phyloP scores from a whole-genome alignment of 1,140 invertebrate genomes.

The Ostrea denselamellosa region DNA sequence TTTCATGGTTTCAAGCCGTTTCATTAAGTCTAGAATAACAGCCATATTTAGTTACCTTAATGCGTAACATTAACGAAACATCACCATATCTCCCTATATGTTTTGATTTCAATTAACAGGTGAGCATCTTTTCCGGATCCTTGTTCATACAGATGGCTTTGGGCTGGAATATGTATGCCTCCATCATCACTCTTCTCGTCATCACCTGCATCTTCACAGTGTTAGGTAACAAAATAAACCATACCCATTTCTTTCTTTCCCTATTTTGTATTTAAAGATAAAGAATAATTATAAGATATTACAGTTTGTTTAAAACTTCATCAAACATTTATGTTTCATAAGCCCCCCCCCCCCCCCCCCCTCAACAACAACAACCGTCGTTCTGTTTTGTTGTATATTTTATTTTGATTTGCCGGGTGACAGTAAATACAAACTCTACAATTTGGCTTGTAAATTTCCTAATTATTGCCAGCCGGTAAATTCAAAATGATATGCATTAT shows the following conservation, averaged over 20 bases:
- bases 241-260: not conserved
- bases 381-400: not conserved
- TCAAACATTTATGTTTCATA: no score
- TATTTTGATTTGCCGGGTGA: not conserved
- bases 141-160: constrained; percentile 80
- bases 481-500: no score
- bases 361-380: no score
- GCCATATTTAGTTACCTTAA: no score
- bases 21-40: no score
- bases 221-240: constrained; percentile 55
- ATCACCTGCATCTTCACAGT: constrained; percentile 80
- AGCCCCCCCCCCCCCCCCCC: no score
- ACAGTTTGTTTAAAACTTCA: no score
- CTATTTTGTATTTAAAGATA: no score
- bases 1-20: no score
- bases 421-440: no score
- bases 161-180: constrained; percentile 79
- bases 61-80: not conserved
- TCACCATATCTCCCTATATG: not conserved
- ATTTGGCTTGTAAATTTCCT: no score
- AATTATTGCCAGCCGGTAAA: no score
- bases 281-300: not conserved
- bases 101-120: constrained; percentile 68
- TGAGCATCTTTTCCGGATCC: constrained; percentile 81
- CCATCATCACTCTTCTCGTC: constrained; percentile 79